Evolutionary conservation across 1,140 invertebrate genomes (phyloP).

Genomic region (Rhagoletis pomonella): DNA sequence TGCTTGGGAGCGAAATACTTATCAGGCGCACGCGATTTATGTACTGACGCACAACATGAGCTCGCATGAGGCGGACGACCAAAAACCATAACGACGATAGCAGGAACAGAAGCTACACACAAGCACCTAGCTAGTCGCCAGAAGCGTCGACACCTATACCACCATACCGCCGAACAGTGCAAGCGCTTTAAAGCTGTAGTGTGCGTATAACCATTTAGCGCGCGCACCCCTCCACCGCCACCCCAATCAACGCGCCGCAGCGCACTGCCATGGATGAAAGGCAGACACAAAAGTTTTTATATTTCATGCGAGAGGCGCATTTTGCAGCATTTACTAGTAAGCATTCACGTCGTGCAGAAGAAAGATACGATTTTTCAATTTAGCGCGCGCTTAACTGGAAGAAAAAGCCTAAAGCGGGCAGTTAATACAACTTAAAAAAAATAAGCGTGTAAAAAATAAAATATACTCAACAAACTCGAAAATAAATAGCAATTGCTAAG

Average conservation of each 20-base stretch:
- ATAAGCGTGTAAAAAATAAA: background rate
- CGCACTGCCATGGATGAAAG: background rate
- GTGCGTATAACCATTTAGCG: background rate
- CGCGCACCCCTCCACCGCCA: background rate
- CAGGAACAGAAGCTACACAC: background rate
- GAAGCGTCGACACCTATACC: constrained; percentile 13
- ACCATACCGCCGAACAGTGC: background rate
- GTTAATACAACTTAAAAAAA: too few relatives aligned
- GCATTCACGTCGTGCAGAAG: background rate
- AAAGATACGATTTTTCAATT: constrained; percentile 4
- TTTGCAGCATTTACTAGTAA: constrained; percentile 39
- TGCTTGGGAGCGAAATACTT: background rate
- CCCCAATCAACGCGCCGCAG: background rate
- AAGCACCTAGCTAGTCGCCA: constrained; percentile 3
- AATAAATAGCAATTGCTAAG: background rate
- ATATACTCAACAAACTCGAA: background rate
- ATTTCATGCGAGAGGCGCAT: constrained; percentile 27
- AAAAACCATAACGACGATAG: background rate
- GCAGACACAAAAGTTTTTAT: constrained; percentile 32
- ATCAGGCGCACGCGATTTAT: constrained; percentile 37
- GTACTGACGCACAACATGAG: background rate
- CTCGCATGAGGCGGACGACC: background rate
- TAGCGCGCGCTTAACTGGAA: constrained; percentile 10
- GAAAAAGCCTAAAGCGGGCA: too few relatives aligned
- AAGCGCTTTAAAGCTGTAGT: constrained; percentile 2